phyloP scores from a whole-genome alignment of 2,888 invertebrate species.

The Drosophila anomalata region DNA sequence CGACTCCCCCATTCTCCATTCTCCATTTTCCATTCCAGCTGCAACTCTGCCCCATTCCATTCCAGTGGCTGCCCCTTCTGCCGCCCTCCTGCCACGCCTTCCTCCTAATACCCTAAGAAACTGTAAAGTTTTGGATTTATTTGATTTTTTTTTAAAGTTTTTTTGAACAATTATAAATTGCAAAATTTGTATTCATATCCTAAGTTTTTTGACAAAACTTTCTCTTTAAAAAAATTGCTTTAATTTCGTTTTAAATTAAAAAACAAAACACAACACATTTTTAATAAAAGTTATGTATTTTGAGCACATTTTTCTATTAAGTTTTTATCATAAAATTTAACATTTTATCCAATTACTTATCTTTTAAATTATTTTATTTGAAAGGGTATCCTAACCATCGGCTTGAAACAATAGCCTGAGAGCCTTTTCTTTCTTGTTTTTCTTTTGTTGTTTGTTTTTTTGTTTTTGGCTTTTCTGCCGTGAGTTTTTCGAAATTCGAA shows the following conservation, averaged over 20 bases:
- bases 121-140: neutral
- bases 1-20: constrained; percentile 13
- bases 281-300: neutral
- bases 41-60: constrained; percentile 31
- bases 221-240: neutral
- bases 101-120: constrained; percentile 17
- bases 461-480: constrained; percentile 59
- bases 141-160: neutral
- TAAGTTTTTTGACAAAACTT: neutral
- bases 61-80: constrained; percentile 1
- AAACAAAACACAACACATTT: neutral
- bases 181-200: neutral
- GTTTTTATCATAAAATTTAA: neutral
- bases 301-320: neutral
- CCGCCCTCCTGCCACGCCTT: constrained; percentile 4
- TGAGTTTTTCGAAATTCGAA: constrained; percentile 69
- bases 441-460: constrained; percentile 25
- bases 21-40: constrained; percentile 26
- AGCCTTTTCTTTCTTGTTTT: constrained; percentile 18
- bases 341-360: neutral
- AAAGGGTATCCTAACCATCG: constrained; percentile 4
- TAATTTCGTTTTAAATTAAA: neutral
- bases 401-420: neutral
- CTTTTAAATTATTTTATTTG: neutral
- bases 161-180: neutral